Percentiles rank a stretch among this genome's conserved stretches.
These are phyloP conservation scores for Folsomia candida DNA, from an alignment of 2,888 invertebrate genomes.

Conservation along the genomic window DNA sequence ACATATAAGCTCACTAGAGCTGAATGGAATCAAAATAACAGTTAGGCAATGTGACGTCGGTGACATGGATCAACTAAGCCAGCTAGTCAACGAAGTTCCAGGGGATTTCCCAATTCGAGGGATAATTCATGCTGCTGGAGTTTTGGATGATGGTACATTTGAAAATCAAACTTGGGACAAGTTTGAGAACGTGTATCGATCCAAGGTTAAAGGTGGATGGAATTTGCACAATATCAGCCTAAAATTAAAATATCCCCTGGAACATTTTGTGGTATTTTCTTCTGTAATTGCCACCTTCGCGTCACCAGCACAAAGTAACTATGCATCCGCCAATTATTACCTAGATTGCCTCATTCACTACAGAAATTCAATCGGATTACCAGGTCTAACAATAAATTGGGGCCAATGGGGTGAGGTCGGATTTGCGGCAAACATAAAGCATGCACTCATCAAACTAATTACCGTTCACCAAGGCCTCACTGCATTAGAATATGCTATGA, in stretches of 20 bases:
- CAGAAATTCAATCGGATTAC: slow-evolving; percentile 15
- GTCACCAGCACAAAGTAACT: slow-evolving; percentile 15
- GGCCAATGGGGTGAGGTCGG: slow-evolving; percentile 32
- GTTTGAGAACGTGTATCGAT: slow-evolving; percentile 6
- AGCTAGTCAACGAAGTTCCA: not conserved
- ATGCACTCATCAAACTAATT: slow-evolving; percentile 14
- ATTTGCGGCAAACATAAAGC: slow-evolving; percentile 21
- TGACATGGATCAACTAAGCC: not conserved
- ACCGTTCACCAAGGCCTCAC: slow-evolving; percentile 12
- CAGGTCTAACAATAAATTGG: slow-evolving; percentile 24
- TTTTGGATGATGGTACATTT: slow-evolving; percentile 13
- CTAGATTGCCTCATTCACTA: slow-evolving; percentile 17
- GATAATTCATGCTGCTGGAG: slow-evolving; percentile 27
- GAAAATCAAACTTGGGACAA: slow-evolving; percentile 23
- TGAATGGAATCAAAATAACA: not conserved
- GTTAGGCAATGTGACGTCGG: not conserved
- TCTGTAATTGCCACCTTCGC: slow-evolving; percentile 3
- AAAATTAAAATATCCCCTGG: slow-evolving; percentile 12
- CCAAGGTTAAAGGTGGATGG: slow-evolving; percentile 19
- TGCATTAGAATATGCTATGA: slow-evolving; percentile 10
- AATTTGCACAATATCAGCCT: slow-evolving; percentile 18
- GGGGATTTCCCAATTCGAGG: slow-evolving; percentile 14
- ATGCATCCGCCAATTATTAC: slow-evolving; percentile 14
- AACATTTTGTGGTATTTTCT: slow-evolving; percentile 25
- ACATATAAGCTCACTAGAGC: not conserved